Evolutionary conservation across 2,888 invertebrate species (phyloP), one percentile per base, ranked within the genome.

Genomic region (Caenorhabditis afra): DNA sequence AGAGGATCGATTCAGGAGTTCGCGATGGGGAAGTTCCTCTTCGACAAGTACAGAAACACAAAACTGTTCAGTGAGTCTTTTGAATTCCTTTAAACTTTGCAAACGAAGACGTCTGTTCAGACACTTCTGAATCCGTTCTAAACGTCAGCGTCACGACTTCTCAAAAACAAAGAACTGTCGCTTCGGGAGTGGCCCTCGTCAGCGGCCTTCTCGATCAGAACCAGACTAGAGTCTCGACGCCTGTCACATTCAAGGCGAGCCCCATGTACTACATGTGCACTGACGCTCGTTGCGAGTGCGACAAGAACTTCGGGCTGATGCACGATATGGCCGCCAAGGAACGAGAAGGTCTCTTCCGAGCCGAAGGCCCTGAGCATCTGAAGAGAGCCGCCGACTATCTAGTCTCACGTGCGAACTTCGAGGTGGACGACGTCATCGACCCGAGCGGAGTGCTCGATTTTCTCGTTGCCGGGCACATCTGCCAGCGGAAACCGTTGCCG

Each of bases 1-100:
- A 45, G 61, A 35, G 70, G 70, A 39, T 61, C 61, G 8, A 45
- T 71, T 41, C 70, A 62, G 22, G 70, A 47, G 39, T 71, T 71
- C 14, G 12, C 35, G 22, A 22, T 71, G 47, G 70, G 70, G 37
- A 23, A 23, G n/a, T 71, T 55, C 45, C 16, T 71, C 8, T 45
- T n/a, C 16, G 47, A 12, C 10, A 47, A 53, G 29, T 71, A 71
- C 49, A 62, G 47, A 45, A 20, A 47, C n/a, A 53, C 61, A 3
- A 10, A 16, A 20, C n/a, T 71, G 7, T 70, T 70, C 20, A 53
- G 70, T 70, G 22, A 70, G 70, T 55, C n/a, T 52, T 35, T 3
- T 8, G 16, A 49, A 12, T 14, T 14, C 29, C 0, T 3, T 2
- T 29, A n/a, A 7, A 0, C 37, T 44, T 23, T 49, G 37, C 16